Percentiles rank a stretch among this genome's conserved stretches.
Conservation (phyloP, 2,797 vertebrate species). For the Pangasius djambal region DNA sequence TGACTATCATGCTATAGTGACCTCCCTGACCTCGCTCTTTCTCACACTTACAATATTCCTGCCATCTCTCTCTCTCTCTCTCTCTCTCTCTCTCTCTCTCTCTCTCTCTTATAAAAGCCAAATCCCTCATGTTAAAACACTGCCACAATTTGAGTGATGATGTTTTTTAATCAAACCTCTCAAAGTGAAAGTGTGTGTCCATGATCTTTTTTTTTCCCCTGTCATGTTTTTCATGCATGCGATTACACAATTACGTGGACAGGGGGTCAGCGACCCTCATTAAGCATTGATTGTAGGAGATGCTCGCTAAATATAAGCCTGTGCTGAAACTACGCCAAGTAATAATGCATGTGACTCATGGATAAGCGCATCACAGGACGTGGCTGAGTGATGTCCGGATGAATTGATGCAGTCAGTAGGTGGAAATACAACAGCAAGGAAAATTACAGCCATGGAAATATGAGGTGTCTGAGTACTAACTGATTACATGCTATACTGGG, state of each 20-base stretch:
- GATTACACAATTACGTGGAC: conserved; percentile 20
- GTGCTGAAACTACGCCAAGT: not conserved
- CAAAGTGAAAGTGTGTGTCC: not conserved
- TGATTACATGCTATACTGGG: not conserved
- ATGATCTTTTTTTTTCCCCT: not conserved
- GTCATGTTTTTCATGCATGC: conserved; percentile 1
- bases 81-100: not conserved
- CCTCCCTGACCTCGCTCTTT: not conserved
- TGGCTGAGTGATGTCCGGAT: not conserved
- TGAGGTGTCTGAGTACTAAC: not conserved
- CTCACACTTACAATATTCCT: not conserved
- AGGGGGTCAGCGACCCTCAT: conserved; percentile 8
- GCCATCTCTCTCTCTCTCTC: not conserved
- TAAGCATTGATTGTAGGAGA: conserved; percentile 16
- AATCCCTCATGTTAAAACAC: not conserved
- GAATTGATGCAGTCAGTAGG: conserved; percentile 1
- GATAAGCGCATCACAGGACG: not conserved
- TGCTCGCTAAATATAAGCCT: not conserved
- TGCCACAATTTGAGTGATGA: not conserved
- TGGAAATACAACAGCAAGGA: not conserved
- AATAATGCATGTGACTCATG: conserved; percentile 16
- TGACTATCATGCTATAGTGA: not conserved
- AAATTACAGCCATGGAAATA: not conserved
- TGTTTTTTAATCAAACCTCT: not conserved
- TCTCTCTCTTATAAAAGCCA: not conserved